These are phyloP conservation scores for Platerodrilus igneus DNA, from an alignment of 2,888 invertebrate genomes.

Conservation along the genomic window DNA sequence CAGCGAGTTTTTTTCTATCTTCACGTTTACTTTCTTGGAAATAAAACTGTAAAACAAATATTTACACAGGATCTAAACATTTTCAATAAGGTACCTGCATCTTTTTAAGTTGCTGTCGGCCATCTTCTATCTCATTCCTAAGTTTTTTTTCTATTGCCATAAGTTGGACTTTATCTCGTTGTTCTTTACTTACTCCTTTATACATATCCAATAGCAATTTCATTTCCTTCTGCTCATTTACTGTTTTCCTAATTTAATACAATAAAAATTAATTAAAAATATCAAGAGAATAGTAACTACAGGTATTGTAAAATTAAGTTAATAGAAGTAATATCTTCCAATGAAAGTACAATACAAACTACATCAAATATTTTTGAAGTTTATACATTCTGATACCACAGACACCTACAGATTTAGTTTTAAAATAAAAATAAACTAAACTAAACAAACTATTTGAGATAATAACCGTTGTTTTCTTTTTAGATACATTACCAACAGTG, in stretches of 20 bases:
- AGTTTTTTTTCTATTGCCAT: constrained; percentile 94
- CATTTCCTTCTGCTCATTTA: constrained; percentile 91
- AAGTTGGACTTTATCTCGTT: constrained; percentile 90
- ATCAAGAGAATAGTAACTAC: not conserved
- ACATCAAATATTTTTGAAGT: no score
- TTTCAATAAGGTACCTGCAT: constrained; percentile 56
- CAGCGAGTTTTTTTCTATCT: constrained; percentile 83
- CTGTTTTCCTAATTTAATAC: constrained; percentile 70
- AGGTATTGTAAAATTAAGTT: no score
- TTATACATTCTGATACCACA: no score
- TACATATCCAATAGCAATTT: constrained; percentile 93
- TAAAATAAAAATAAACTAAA: no score
- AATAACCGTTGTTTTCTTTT: no score
- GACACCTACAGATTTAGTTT: no score
- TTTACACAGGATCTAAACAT: constrained; percentile 8
- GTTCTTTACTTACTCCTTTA: constrained; percentile 95
- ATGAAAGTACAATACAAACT: no score
- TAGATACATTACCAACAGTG: no score
- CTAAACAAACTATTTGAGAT: no score
- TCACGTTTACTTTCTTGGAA: constrained; percentile 83
- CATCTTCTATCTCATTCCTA: constrained; percentile 84
- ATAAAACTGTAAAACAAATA: constrained; percentile 18
- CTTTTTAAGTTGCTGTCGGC: constrained; percentile 80
- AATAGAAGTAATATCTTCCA: no score
- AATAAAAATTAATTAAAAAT: constrained; percentile 4